Conservation (phyloP, 2,113 vertebrate genomes). For the Mugil cephalus region DNA sequence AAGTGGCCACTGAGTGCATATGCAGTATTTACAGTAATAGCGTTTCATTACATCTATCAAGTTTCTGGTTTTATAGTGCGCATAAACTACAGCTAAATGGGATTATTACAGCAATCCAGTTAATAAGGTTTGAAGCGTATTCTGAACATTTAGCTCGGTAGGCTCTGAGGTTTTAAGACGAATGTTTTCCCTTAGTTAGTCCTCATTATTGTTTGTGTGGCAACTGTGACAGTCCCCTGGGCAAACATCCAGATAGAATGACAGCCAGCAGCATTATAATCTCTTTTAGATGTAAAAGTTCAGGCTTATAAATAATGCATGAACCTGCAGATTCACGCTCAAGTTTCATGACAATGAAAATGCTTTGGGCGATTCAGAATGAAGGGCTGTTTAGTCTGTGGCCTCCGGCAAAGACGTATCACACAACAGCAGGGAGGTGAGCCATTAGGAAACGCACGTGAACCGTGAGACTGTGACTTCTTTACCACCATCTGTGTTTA, state of each 20-base stretch:
- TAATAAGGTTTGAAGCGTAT: neutral
- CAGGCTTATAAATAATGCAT: constrained; percentile 53
- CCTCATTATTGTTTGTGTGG: constrained; percentile 6
- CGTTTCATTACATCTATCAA: neutral
- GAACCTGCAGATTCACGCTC: constrained; percentile 57
- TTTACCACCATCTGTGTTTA: neutral
- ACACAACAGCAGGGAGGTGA: constrained; percentile 6
- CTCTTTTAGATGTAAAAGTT: constrained; percentile 56
- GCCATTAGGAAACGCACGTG: neutral
- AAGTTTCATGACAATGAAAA: constrained; percentile 42
- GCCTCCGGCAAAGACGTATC: constrained; percentile 29
- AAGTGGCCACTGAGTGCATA: neutral
- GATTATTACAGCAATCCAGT: neutral
- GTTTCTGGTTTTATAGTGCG: neutral
- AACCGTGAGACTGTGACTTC: neutral
- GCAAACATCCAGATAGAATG: constrained; percentile 21
- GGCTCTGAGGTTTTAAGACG: neutral
- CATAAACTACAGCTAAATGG: neutral
- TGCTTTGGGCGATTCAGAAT: constrained; percentile 33
- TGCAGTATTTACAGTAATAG: neutral
- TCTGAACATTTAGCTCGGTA: neutral
- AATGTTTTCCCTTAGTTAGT: neutral
- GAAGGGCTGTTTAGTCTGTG: constrained; percentile 49
- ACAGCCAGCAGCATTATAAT: constrained; percentile 32
- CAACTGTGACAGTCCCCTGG: neutral